phyloP scores from a whole-genome alignment of 2,888 invertebrate species.

The Microctonus brassicae region DNA sequence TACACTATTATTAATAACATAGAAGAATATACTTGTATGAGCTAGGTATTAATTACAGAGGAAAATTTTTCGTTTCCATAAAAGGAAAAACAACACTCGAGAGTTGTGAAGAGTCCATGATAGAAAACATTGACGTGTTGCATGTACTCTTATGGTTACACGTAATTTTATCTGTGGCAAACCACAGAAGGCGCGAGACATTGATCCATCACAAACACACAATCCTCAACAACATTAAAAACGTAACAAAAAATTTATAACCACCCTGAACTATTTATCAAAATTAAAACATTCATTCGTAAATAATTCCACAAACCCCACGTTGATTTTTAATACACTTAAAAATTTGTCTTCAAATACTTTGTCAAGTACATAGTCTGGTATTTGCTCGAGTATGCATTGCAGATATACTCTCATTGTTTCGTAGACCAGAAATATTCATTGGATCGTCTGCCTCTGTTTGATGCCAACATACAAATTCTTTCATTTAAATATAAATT shows the following conservation, averaged over 20 bases:
- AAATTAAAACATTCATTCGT: too few relatives aligned
- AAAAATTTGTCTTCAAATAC: neutral
- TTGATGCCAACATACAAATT: neutral
- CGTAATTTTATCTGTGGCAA: neutral
- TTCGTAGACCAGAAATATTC: conserved; percentile 9
- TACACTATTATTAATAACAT: neutral
- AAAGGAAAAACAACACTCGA: neutral
- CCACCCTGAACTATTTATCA: too few relatives aligned
- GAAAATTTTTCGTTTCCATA: neutral
- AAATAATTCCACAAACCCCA: too few relatives aligned
- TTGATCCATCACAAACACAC: neutral
- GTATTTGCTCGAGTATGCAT: neutral
- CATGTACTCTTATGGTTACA: neutral
- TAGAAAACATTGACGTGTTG: neutral
- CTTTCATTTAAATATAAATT: neutral
- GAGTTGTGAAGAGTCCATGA: neutral
- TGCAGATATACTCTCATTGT: conserved; percentile 11
- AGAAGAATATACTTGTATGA: neutral
- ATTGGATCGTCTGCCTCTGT: neutral
- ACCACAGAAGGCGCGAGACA: neutral
- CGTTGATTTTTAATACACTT: neutral
- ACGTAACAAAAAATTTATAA: too few relatives aligned
- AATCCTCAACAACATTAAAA: too few relatives aligned
- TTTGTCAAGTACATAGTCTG: neutral
- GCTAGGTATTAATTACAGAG: neutral